Base-by-base conservation (phyloP, 2,797 vertebrate genomes). In the Ctenochaetus hawaiiensis region DNA sequence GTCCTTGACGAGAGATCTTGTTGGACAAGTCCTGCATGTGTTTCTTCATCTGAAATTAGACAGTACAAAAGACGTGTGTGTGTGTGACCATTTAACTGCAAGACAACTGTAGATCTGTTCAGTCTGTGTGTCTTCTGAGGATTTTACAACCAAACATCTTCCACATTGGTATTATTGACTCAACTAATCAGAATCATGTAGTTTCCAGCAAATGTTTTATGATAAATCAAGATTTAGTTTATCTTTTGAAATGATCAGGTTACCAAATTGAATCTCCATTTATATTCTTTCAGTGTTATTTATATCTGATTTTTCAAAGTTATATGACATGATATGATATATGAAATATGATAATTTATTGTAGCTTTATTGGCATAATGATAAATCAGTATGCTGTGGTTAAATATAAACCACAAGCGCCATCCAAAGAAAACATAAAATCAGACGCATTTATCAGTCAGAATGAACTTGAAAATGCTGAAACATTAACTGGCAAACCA, bases 11-110 rank as follows among this genome's bases (percentile, higher is more conserved):
- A 2, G 96, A 97, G 72, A 99, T 95, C 89, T 98, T 96, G 89
- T 96, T 95, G 57, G 95, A 96, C 83, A 99, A 90, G 68, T 99
- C 98, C 88, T 99, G 98, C 75, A 99, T 85, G 47, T 99, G 98
- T 87, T 99, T 99, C 95, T 98, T 99, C 87, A 99, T 99, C 98
- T 99, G 91, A 70, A 70, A 78, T 54, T 71, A 83, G 39, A 82
- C 12, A 30, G 51, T 14, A 34, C 30, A 17, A 37, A 20, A 72
- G 6, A 23, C 1, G 4, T 52, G n/a, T 34, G 30, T 34, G 30
- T 30, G 30, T 2, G 26, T 68, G n/a, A 52, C 0, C 41, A 12
- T 44, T 56, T 34, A 34, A 39, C 8, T 12, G 30, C 26, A 47
- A 54, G 43, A 57, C 16, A 73, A 58, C 39, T 53, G 17, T 20